Conservation (phyloP, 2,797 vertebrate species). For the Crenuchus spilurus region DNA sequence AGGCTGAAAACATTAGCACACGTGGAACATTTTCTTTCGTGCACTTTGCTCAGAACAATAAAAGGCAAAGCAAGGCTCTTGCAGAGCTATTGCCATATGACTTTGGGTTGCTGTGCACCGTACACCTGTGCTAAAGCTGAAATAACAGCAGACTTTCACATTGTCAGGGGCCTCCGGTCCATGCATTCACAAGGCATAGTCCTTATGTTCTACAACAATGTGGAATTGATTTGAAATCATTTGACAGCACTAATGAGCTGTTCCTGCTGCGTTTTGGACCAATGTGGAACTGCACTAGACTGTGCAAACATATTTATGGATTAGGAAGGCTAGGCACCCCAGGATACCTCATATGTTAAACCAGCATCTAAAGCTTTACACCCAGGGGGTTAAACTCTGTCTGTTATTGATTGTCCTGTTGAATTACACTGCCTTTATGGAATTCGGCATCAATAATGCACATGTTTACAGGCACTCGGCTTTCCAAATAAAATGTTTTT, state of each 20-base stretch:
- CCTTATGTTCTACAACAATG: not conserved
- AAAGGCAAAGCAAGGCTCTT: not conserved
- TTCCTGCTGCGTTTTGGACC: not conserved
- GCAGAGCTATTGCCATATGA: not conserved
- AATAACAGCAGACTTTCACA: conserved; percentile 34
- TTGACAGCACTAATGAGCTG: not conserved
- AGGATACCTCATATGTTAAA: conserved; percentile 4
- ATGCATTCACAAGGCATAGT: not conserved
- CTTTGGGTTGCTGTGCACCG: conserved; percentile 19
- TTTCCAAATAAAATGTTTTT: not conserved
- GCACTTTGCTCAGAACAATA: conserved; percentile 2
- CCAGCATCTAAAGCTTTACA: conserved; percentile 10
- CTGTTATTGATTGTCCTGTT: not conserved
- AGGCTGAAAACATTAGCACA: conserved; percentile 20
- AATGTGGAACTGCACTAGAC: not conserved
- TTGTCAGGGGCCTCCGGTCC: not conserved
- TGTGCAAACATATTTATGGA: conserved; percentile 36
- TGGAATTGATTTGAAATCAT: conserved; percentile 13
- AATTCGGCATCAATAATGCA: not conserved
- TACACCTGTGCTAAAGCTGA: conserved; percentile 53
- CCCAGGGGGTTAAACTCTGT: conserved; percentile 16
- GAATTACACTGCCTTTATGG: not conserved
- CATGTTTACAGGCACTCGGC: not conserved
- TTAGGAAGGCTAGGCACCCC: not conserved
- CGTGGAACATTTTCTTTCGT: not conserved